phyloP scores from a whole-genome alignment of 2,888 invertebrate genomes.

The Xanthia icteritia region DNA sequence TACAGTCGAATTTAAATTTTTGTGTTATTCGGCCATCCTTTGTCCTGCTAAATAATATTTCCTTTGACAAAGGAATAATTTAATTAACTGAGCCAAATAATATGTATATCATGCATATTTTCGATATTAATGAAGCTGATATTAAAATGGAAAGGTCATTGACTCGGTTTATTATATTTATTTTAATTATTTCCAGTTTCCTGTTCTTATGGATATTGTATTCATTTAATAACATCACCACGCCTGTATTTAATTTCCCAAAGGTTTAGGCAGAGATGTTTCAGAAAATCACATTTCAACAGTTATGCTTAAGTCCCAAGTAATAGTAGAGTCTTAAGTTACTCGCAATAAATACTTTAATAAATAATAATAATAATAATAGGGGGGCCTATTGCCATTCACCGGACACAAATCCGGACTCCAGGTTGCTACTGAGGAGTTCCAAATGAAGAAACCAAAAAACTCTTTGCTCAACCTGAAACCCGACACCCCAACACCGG shows the following conservation, averaged over 20 bases:
- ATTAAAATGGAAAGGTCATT: slow-evolving; percentile 11
- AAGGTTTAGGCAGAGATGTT: neutral
- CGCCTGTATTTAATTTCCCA: too few relatives aligned
- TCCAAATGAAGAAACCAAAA: neutral
- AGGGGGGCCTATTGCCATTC: too few relatives aligned
- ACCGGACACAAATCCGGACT: neutral
- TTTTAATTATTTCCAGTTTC: neutral
- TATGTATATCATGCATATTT: slow-evolving; percentile 12
- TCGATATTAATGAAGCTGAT: slow-evolving; percentile 5
- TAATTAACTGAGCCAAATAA: slow-evolving; percentile 19
- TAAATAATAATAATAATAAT: too few relatives aligned
- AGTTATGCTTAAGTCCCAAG: too few relatives aligned
- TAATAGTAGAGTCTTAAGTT: too few relatives aligned
- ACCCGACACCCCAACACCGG: too few relatives aligned
- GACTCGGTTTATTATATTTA: neutral
- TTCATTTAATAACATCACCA: neutral
- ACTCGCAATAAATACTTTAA: too few relatives aligned
- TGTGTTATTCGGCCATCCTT: slow-evolving; percentile 3
- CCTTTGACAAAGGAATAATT: slow-evolving; percentile 12
- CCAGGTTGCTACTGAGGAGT: neutral
- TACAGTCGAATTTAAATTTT: slow-evolving; percentile 3
- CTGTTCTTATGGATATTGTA: too few relatives aligned
- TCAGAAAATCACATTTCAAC: too few relatives aligned
- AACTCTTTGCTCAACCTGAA: neutral
- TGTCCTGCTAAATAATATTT: slow-evolving; percentile 13